Evolutionary conservation across 2,113 vertebrate species (phyloP), one percentile per base, ranked within the genome.

Genomic region (Argyrosomus japonicus): DNA sequence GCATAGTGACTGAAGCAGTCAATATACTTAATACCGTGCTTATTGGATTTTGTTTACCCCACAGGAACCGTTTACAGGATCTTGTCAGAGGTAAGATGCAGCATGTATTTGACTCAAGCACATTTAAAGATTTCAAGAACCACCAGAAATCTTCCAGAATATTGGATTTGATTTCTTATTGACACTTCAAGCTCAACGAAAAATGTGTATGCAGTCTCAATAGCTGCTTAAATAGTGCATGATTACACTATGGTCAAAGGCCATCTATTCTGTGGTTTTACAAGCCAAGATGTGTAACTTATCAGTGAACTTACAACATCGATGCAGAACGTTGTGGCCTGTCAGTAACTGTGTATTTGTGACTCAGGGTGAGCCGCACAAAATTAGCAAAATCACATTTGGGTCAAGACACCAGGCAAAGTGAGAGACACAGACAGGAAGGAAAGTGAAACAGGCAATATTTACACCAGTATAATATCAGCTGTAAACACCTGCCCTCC

Each of bases 401-500:
- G 50, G 15, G 17, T 47, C 27, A 77, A 57, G 1, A 29, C 23
- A 58, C 25, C 36, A 36, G 67, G 23, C 7, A 36, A 6, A n/a
- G 18, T 29, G 15, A 15, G 43, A 17, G 0, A 17, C 13, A 51
- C 65, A 8, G 18, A 32, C 6, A 56, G 11, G 43, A 47, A 43
- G 3, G 3, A 48, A 48, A 27, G 23, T 50, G 45, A 50, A 61
- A 15, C 19, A 23, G 27, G 3, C 1, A 5, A 18, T 45, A 18
- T 79, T 69, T 60, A 36, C 25, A 50, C 3, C 15, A 40, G 43
- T 27, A 14, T 40, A 21, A 51, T 32, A 32, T 29, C 0, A 8
- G 47, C 21, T 67, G 50, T 51, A 43, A 54, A 67, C 51, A 29
- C 29, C 73, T 63, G 73, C 60, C 27, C 15, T 23, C 21, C 45